Evolutionary conservation across 2,797 vertebrate species (phyloP).

Genomic region (Coreius guichenoti): DNA sequence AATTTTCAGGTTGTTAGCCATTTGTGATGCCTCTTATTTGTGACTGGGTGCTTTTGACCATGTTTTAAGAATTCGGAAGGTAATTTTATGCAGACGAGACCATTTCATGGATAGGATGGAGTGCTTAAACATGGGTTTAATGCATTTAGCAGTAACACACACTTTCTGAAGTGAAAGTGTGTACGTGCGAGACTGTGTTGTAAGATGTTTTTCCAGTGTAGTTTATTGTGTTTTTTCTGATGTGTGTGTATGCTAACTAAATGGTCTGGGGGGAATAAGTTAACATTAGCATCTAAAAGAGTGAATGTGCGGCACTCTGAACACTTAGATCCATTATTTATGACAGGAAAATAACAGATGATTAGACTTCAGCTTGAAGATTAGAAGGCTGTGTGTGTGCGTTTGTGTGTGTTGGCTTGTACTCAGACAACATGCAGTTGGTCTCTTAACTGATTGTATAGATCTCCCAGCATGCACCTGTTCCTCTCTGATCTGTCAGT

Average conservation of each 20-base stretch:
- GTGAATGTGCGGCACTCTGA: constrained; percentile 40
- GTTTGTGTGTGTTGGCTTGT: constrained; percentile 14
- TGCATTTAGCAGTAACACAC: constrained; percentile 19
- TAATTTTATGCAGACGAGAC: constrained; percentile 33
- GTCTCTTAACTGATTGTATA: constrained; percentile 40
- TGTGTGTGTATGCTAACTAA: constrained; percentile 38
- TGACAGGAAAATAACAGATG: constrained; percentile 46
- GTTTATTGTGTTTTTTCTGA: not conserved
- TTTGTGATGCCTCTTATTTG: constrained; percentile 23
- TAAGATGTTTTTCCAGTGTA: not conserved
- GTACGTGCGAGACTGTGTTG: not conserved
- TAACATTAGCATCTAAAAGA: constrained; percentile 60
- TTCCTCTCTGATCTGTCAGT: constrained; percentile 33
- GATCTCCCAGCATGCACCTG: constrained; percentile 43
- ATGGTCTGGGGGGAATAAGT: constrained; percentile 43
- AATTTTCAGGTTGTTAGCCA: constrained; percentile 32
- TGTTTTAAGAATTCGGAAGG: not conserved
- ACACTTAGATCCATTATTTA: constrained; percentile 54
- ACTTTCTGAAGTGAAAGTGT: constrained; percentile 10
- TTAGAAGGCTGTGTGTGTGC: constrained; percentile 27
- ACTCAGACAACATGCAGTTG: constrained; percentile 27
- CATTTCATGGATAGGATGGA: not conserved
- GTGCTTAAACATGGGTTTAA: constrained; percentile 14
- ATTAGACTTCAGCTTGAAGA: constrained; percentile 43
- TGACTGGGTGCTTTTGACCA: constrained; percentile 29